A percentile compares a stretch with the other conserved stretches of the same genome.
These are phyloP conservation scores for Darevskia nairensis DNA, from an alignment of 2,797 vertebrate genomes.

Conservation along the genomic window DNA sequence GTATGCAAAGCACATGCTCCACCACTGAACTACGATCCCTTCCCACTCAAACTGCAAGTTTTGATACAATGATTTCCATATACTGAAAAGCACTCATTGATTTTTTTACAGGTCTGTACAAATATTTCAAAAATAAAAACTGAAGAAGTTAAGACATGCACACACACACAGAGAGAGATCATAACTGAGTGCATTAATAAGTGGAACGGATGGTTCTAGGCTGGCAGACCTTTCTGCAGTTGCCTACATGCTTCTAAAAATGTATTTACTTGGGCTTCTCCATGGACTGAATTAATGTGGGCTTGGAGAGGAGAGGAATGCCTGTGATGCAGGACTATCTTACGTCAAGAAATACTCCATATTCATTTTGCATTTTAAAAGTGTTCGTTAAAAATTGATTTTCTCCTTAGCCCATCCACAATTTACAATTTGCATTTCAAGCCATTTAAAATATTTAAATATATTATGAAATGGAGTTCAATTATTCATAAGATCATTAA, in stretches of 20 bases:
- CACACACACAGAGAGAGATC: not conserved
- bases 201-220: not conserved
- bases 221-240: not conserved
- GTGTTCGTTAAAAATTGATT: conserved; percentile 25
- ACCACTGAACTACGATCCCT: too few species aligned
- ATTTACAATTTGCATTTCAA: conserved; percentile 34
- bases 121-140: not conserved
- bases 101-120: not conserved
- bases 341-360: not conserved
- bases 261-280: not conserved
- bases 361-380: not conserved
- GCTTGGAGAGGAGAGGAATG: not conserved
- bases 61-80: not conserved
- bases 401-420: not conserved
- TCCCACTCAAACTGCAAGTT: not conserved
- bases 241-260: not conserved
- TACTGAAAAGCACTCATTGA: not conserved
- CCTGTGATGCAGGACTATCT: not conserved
- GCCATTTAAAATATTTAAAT: conserved; percentile 34
- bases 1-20: too few species aligned
- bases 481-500: conserved; percentile 34
- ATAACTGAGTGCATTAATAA: not conserved
- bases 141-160: not conserved
- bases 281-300: not conserved
- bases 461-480: conserved; percentile 21